Percentiles rank a stretch among this genome's conserved stretches.
Conservation (phyloP, 1,140 invertebrate species). For the Chironomus tepperi region DNA sequence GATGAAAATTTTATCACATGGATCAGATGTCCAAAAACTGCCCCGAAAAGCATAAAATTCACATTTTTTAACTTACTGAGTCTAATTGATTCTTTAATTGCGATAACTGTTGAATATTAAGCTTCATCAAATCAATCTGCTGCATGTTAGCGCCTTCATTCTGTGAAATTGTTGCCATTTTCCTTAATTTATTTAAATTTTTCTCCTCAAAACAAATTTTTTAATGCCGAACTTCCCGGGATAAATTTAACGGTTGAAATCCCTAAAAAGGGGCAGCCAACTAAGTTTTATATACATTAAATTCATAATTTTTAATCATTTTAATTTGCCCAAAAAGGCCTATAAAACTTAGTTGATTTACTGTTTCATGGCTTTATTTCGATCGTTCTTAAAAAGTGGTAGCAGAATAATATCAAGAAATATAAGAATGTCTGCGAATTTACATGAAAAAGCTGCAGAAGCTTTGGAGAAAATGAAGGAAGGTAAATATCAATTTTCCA, state of each 20-base stretch:
- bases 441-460: constrained; percentile 33
- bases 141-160: constrained; percentile 52
- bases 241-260: too few species aligned
- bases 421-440: constrained; percentile 33
- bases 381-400: background rate
- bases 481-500: background rate
- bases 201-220: background rate
- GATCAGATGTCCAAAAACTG: constrained; percentile 24
- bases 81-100: constrained; percentile 80
- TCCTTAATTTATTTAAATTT: constrained; percentile 25
- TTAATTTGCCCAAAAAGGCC: too few species aligned
- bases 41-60: constrained; percentile 18
- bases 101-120: constrained; percentile 68
- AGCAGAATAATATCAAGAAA: background rate
- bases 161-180: constrained; percentile 51
- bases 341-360: background rate
- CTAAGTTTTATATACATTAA: too few species aligned
- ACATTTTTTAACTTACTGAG: constrained; percentile 47
- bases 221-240: too few species aligned
- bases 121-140: constrained; percentile 65
- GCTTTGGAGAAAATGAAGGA: constrained; percentile 37
- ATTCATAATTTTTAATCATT: too few species aligned
- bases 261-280: too few species aligned
- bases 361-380: background rate
- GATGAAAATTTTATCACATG: background rate